phyloP scores from a whole-genome alignment of 1,140 invertebrate genomes.

The Anadara kagoshimensis region DNA sequence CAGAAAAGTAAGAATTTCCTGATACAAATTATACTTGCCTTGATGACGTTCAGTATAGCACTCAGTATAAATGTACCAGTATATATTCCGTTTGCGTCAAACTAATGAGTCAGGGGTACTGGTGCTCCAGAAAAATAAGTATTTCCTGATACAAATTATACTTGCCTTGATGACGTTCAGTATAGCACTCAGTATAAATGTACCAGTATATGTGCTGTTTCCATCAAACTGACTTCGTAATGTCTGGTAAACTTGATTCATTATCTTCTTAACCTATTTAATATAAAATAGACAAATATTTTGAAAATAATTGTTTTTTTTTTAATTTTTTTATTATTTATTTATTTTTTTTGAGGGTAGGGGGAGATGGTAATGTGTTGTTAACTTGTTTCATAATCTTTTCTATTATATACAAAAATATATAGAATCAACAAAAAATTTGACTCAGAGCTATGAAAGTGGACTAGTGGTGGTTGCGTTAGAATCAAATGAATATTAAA shows the following conservation, averaged over 20 bases:
- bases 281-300: conserved; percentile 20
- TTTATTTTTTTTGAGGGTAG: too few relatives aligned
- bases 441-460: too few relatives aligned
- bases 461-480: too few relatives aligned
- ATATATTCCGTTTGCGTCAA: conserved; percentile 65
- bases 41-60: conserved; percentile 65
- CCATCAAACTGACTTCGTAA: conserved; percentile 65
- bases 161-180: conserved; percentile 68
- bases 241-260: conserved; percentile 70
- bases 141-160: neutral
- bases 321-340: too few relatives aligned
- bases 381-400: too few relatives aligned
- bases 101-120: too few relatives aligned
- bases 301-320: too few relatives aligned
- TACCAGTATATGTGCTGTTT: conserved; percentile 63
- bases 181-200: conserved; percentile 62
- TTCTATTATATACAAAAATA: too few relatives aligned
- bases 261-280: conserved; percentile 72
- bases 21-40: conserved; percentile 50
- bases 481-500: too few relatives aligned
- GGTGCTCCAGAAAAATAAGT: neutral
- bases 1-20: neutral
- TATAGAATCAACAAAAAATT: too few relatives aligned
- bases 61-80: conserved; percentile 61
- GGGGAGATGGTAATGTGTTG: too few relatives aligned